Conservation (phyloP, 2,797 vertebrate species). For the Sebastes wilsoni region DNA sequence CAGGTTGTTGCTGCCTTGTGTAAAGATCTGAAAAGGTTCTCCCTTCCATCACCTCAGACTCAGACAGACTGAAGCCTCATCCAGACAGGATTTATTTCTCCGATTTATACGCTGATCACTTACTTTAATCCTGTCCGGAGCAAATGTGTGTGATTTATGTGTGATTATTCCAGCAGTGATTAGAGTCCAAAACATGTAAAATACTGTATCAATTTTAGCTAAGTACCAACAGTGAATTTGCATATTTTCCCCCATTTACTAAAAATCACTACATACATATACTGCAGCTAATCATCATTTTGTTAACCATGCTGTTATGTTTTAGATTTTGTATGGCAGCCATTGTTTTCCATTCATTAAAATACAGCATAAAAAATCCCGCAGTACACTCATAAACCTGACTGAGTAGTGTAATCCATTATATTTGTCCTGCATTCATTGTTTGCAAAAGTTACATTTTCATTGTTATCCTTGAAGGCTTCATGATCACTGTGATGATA, state of each 20-base stretch:
- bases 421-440: too few relatives aligned
- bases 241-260: background rate
- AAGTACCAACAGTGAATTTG: background rate
- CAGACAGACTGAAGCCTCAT: slow-evolving; percentile 31
- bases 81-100: slow-evolving; percentile 35
- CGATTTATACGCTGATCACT: background rate
- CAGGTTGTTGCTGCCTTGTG: background rate
- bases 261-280: background rate
- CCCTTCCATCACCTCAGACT: slow-evolving; percentile 26
- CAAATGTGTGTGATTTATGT: background rate
- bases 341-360: too few relatives aligned
- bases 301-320: background rate
- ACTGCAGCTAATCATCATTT: background rate
- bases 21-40: slow-evolving; percentile 13
- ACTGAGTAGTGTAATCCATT: too few relatives aligned
- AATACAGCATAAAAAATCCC: too few relatives aligned
- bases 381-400: too few relatives aligned
- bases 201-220: background rate
- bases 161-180: background rate
- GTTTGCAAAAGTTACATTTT: too few relatives aligned
- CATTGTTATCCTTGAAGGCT: too few relatives aligned
- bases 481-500: too few relatives aligned
- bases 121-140: background rate
- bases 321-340: too few relatives aligned
- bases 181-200: background rate